Base-by-base conservation (phyloP, 2,888 invertebrate species). In the Cheilosia grossa region DNA sequence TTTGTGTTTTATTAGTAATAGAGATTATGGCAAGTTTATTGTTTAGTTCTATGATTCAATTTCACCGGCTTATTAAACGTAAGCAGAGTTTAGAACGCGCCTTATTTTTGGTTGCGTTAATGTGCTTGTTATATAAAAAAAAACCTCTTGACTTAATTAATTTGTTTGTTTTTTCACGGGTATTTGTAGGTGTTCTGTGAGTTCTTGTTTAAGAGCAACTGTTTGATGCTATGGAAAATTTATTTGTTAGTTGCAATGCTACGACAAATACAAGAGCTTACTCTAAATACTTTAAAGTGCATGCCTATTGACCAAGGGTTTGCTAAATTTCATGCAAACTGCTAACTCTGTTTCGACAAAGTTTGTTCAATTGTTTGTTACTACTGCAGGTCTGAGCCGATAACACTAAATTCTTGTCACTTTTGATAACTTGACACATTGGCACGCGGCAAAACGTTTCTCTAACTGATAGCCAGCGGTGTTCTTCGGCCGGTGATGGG, bases 181-280 rank as follows among this genome's bases (percentile, higher is more conserved):
- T 78, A 78, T 70, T 56, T 78, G 70, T 73, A 66, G 59, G 64
- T 66, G 19, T 53, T 64, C 2, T 54, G 19, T 40, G 56, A 27
- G 5, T 5, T 30, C 9, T 9, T 30, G 9, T 30, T 30, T 30
- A 30, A 30, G 30, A 9, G 9, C 9, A 27, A 6, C 6, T 27
- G 2, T 27, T 17, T 10, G 3, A 15, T 27, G 51, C 15, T 33
- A 10, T 33, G 0, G 33, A 33, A 10, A 33, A 33, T 33, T 33
- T 33, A 3, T 33, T 33, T 33, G 9, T 37, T 13, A 37, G 37
- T 37, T 37, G 4, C 13, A 37, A 13, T 13, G 37, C 0, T 37
- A 37, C 13, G 37, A 37, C 13, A 37, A 13, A 4, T 37, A 37
- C 37, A 37, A 37, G 37, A 37, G 37, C 37, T 37, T 3, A 13